Evolutionary conservation across 2,888 invertebrate genomes (phyloP).

Genomic region (Nomada lathburiana): DNA sequence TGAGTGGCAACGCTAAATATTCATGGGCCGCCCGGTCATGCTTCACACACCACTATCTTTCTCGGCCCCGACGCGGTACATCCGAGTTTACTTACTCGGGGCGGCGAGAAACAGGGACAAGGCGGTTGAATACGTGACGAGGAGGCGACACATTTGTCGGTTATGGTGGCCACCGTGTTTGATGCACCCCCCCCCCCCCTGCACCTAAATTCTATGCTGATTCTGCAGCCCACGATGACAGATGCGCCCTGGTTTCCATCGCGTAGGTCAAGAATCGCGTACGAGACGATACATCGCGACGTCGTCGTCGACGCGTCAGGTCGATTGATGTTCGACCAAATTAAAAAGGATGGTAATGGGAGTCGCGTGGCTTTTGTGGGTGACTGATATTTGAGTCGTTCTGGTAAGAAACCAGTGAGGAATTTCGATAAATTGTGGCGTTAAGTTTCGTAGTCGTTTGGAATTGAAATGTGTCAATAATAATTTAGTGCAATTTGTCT

Average conservation of each 20-base stretch:
- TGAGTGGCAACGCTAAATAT: constrained; percentile 70
- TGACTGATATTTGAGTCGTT: too few relatives aligned
- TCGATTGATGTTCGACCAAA: background rate
- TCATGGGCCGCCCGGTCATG: constrained; percentile 63
- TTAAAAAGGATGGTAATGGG: background rate
- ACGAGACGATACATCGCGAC: background rate
- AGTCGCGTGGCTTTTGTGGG: too few relatives aligned
- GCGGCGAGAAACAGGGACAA: constrained; percentile 33
- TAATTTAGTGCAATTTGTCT: too few relatives aligned
- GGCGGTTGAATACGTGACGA: constrained; percentile 62
- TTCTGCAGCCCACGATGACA: constrained; percentile 39
- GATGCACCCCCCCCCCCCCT: constrained; percentile 49
- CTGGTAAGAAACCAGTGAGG: too few relatives aligned
- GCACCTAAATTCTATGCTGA: constrained; percentile 45
- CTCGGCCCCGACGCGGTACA: constrained; percentile 20
- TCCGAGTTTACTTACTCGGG: constrained; percentile 63
- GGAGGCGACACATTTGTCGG: constrained; percentile 50
- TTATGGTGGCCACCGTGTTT: constrained; percentile 49
- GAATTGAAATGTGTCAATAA: too few relatives aligned
- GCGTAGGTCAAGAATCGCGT: constrained; percentile 7
- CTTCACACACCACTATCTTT: constrained; percentile 60
- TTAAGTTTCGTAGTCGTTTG: too few relatives aligned
- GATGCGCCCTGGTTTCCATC: constrained; percentile 28
- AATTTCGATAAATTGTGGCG: too few relatives aligned
- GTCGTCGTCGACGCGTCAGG: too few relatives aligned